These are phyloP conservation scores for Microcebus griseorufus DNA, from an alignment of 2,113 vertebrate species.

Conservation along the genomic window DNA sequence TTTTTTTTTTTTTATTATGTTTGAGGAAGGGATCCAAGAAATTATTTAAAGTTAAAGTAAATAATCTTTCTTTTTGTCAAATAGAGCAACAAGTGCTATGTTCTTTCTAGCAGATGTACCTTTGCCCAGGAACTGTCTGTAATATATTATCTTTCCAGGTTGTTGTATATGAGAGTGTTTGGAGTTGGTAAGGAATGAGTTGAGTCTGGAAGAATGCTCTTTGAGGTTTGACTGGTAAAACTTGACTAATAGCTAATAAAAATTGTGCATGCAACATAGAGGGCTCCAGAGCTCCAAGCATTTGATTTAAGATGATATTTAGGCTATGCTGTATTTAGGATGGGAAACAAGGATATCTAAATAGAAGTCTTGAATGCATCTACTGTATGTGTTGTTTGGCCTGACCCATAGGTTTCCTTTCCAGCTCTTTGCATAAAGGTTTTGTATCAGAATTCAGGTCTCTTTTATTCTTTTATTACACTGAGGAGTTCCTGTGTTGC, in stretches of 20 bases:
- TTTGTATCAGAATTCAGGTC: slow-evolving; percentile 27
- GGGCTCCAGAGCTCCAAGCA: slow-evolving; percentile 74
- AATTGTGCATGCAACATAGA: slow-evolving; percentile 68
- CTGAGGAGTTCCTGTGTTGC: neutral
- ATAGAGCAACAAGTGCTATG: neutral
- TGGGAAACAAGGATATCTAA: slow-evolving; percentile 16
- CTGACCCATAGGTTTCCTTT: neutral
- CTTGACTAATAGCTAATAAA: slow-evolving; percentile 50
- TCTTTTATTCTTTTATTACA: slow-evolving; percentile 42
- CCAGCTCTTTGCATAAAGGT: slow-evolving; percentile 43
- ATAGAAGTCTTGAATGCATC: slow-evolving; percentile 32
- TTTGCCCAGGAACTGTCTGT: neutral
- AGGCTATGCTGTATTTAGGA: neutral
- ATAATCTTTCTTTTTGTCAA: neutral
- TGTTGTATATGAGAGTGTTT: slow-evolving; percentile 23
- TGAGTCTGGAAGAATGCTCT: neutral
- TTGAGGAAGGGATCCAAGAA: neutral
- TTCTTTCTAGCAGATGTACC: neutral
- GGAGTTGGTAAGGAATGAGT: slow-evolving; percentile 59
- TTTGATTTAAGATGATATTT: slow-evolving; percentile 53
- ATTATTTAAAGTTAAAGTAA: neutral
- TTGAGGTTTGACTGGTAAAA: slow-evolving; percentile 23
- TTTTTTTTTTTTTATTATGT: neutral
- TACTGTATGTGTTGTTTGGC: slow-evolving; percentile 27
- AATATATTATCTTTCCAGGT: neutral